Evolutionary conservation across 2,797 vertebrate species (phyloP), one percentile per base, ranked within the genome.

Genomic region (Acanthurus tractus): DNA sequence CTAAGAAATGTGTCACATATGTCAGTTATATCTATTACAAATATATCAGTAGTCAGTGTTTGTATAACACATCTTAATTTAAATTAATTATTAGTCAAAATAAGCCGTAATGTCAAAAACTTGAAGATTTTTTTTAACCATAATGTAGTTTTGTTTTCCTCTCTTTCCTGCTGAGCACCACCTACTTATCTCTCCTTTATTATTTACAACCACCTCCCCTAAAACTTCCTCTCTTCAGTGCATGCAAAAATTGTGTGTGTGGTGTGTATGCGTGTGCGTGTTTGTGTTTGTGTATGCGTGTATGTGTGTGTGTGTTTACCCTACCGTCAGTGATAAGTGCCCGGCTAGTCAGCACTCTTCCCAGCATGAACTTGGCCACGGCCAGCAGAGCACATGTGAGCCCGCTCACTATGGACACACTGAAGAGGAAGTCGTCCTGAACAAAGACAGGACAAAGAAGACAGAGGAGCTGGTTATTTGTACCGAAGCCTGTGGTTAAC

Each of bases 261-360:
- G 29, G 57, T 44, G 18, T 72, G 50, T 56, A 76, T 63, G 55
- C 48, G 36, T 40, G 55, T 63, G 54, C 29, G 53, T 65, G 56
- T 62, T 62, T 70, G 52, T 53, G 49, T 69, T 57, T 42, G 29
- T 61, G 45, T 67, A 44, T 59, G 61, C 64, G 62, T 53, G 67
- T 52, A 44, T 59, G 61, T 66, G 62, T 53, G 67, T 52, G 53
- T 78, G 68, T 74, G 44, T 66, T 73, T 50, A 15, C 71, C 79
- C 25, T 94, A 99, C 98, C 97, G 10, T 99, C 98, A 0, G 98
- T 99, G 91, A 99, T 97, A 79, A 99, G 96, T 0, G 97, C 98
- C 90, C 97, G 96, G 94, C 98, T 99, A 46, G 98, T 99, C 79
- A 99, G 95, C 83, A 98, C 95, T 91, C 95, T 97, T 62, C 98